Conservation (phyloP, 2,113 vertebrate genomes). For the Sapayoa aenigma region DNA sequence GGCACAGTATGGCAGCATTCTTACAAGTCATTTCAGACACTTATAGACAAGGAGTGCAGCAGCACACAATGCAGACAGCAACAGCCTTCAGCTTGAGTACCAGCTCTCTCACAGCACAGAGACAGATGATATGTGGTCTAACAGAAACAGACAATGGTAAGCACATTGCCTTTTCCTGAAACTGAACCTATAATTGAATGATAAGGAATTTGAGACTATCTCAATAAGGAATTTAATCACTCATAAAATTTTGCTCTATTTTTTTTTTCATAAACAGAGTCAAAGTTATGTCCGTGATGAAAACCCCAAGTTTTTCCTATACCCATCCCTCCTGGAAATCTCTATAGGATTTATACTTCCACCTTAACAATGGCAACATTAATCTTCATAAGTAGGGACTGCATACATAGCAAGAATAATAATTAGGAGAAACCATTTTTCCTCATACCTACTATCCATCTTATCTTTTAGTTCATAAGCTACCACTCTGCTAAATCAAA, state of each 20-base stretch:
- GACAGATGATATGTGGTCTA: neutral
- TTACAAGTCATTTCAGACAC: neutral
- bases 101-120: neutral
- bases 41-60: neutral
- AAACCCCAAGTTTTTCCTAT: neutral
- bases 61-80: accelerated
- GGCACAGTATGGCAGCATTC: neutral
- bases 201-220: neutral
- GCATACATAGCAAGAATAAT: neutral
- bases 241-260: neutral
- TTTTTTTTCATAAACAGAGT: neutral
- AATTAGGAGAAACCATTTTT: neutral
- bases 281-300: neutral
- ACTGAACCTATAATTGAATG: neutral
- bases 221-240: neutral
- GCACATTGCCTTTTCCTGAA: neutral
- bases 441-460: neutral
- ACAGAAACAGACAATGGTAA: neutral
- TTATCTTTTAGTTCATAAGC: neutral
- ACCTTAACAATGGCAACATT: neutral
- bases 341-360: neutral
- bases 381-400: neutral
- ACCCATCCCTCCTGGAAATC: neutral
- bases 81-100: neutral
- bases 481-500: neutral